phyloP scores from a whole-genome alignment of 2,797 vertebrate species.

The Nannoperca obscura region DNA sequence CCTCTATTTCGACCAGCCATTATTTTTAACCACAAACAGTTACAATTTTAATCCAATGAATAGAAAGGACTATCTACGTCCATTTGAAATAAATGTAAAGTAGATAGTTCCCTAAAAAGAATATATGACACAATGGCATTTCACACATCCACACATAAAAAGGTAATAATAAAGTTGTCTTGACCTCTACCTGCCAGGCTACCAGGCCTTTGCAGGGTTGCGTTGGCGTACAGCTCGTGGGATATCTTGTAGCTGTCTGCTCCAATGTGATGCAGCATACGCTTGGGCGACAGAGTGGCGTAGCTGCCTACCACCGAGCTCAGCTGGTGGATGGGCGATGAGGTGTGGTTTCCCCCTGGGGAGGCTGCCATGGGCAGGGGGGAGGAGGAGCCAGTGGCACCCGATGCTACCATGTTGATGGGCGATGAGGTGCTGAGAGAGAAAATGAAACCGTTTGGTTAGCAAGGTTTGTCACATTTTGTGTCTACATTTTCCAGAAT shows the following conservation, averaged over 20 bases:
- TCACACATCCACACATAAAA: slow-evolving; percentile 38
- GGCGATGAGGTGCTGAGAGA: slow-evolving; percentile 93
- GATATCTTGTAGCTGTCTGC: slow-evolving; percentile 95
- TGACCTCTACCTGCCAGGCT: slow-evolving; percentile 93
- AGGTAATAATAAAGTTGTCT: slow-evolving; percentile 48
- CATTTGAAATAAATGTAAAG: background rate
- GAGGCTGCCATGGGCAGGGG: slow-evolving; percentile 88
- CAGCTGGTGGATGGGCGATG: slow-evolving; percentile 95
- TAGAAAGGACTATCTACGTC: background rate
- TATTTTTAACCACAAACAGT: background rate
- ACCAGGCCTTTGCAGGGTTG: slow-evolving; percentile 96
- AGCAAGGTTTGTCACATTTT: background rate
- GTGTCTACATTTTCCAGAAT: background rate
- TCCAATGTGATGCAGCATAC: slow-evolving; percentile 90
- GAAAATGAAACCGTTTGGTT: background rate
- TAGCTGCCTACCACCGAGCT: slow-evolving; percentile 95
- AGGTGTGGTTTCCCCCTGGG: slow-evolving; percentile 84
- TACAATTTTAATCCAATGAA: background rate
- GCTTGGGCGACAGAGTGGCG: slow-evolving; percentile 97
- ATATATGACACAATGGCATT: background rate
- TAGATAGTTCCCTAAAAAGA: background rate
- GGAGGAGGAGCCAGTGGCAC: slow-evolving; percentile 89
- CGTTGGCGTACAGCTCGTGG: slow-evolving; percentile 95
- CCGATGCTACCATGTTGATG: slow-evolving; percentile 92
- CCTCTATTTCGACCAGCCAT: background rate